A percentile compares a stretch with the other conserved stretches of the same genome.
phyloP scores from a whole-genome alignment of 2,797 vertebrate genomes.

The Gorsachius magnificus region DNA sequence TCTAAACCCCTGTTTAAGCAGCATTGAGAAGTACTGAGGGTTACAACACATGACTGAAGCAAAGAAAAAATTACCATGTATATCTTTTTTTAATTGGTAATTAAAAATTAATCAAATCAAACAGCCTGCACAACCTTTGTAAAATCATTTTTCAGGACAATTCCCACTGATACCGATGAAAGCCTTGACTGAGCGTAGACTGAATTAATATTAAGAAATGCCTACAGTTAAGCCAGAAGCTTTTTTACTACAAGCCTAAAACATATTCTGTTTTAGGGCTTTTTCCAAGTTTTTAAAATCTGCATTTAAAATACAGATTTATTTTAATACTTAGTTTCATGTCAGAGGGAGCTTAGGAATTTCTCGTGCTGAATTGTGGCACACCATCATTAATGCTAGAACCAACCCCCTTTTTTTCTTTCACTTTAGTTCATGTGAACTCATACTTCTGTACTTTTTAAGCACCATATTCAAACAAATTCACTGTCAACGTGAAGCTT shows the following conservation, averaged over 20 bases:
- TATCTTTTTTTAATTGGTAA: not conserved
- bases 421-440: not conserved
- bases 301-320: not conserved
- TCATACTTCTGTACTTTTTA: not conserved
- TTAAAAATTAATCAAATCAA: not conserved
- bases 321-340: not conserved
- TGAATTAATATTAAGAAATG: not conserved
- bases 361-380: not conserved
- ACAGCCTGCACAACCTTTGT: not conserved
- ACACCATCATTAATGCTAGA: not conserved
- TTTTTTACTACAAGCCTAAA: not conserved
- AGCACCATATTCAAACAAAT: not conserved
- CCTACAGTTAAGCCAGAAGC: not conserved
- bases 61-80: not conserved
- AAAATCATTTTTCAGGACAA: not conserved
- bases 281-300: not conserved
- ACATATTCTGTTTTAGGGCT: not conserved
- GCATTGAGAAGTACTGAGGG: not conserved
- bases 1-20: not conserved
- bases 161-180: not conserved
- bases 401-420: not conserved
- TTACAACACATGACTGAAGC: not conserved
- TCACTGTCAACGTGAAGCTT: not conserved
- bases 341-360: not conserved
- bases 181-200: not conserved